Evolutionary conservation across 2,113 vertebrate species (phyloP).

Genomic region (Eurystomus gularis): DNA sequence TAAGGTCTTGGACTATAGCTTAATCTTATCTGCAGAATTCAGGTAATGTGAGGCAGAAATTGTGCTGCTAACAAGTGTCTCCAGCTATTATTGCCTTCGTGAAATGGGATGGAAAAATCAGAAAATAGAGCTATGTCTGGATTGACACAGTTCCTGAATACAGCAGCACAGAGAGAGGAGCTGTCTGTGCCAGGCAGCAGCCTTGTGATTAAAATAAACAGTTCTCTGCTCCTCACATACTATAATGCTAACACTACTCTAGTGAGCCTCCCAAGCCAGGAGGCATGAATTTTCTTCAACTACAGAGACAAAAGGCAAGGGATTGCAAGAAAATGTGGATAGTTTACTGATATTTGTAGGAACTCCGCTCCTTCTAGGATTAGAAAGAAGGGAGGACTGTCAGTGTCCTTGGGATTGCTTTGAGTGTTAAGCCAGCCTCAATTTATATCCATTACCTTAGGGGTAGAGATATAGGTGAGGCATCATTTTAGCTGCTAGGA

Average conservation of each 20-base stretch:
- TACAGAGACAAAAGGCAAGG: background rate
- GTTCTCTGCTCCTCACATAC: background rate
- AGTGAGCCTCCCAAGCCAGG: background rate
- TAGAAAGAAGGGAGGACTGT: background rate
- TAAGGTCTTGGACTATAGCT: background rate
- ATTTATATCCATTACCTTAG: background rate
- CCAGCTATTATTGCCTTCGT: background rate
- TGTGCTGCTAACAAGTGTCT: slow-evolving; percentile 17
- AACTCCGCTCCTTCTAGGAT: background rate
- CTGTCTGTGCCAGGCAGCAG: background rate
- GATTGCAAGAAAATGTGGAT: background rate
- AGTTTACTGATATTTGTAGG: background rate
- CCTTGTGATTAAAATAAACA: background rate
- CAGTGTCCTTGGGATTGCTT: background rate
- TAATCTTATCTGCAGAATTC: slow-evolving; percentile 48
- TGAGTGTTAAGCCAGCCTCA: background rate
- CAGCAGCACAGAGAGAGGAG: background rate
- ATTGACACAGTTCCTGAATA: background rate
- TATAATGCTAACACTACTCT: background rate
- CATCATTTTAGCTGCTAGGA: background rate
- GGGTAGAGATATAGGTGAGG: background rate
- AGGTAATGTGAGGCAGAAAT: slow-evolving; percentile 8
- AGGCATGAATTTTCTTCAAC: background rate
- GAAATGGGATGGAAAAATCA: slow-evolving; percentile 19
- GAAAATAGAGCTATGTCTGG: slow-evolving; percentile 13